phyloP scores from a whole-genome alignment of 2,888 invertebrate genomes.

The Timema cristinae region DNA sequence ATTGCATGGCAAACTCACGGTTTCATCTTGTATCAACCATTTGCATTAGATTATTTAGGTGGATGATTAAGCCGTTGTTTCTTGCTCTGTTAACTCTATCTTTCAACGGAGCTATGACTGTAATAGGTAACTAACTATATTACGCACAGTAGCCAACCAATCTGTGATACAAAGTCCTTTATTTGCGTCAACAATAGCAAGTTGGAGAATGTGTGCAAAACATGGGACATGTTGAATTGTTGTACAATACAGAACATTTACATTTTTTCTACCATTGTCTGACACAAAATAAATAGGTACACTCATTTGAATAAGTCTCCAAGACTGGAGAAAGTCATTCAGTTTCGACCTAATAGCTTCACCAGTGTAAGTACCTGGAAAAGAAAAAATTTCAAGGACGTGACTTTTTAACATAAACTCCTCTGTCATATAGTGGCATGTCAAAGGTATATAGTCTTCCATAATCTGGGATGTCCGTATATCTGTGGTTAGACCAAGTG shows the following conservation, averaged over 20 bases:
- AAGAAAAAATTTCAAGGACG: neutral
- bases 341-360: neutral
- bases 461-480: neutral
- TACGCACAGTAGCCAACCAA: neutral
- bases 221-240: neutral
- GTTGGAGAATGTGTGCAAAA: neutral
- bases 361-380: neutral
- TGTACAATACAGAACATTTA: neutral
- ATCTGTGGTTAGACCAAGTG: neutral
- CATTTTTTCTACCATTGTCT: constrained; percentile 2
- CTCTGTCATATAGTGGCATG: neutral
- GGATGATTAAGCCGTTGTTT: no score
- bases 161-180: constrained; percentile 2
- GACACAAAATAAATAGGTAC: constrained; percentile 2
- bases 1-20: no score
- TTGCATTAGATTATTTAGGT: no score
- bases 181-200: neutral
- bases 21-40: no score
- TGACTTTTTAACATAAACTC: neutral
- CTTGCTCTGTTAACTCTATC: neutral
- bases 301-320: neutral
- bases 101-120: neutral
- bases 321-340: neutral
- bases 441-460: neutral
- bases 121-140: neutral